These are phyloP conservation scores for Erpornis zantholeuca DNA, from an alignment of 2,113 vertebrate species.

Conservation along the genomic window DNA sequence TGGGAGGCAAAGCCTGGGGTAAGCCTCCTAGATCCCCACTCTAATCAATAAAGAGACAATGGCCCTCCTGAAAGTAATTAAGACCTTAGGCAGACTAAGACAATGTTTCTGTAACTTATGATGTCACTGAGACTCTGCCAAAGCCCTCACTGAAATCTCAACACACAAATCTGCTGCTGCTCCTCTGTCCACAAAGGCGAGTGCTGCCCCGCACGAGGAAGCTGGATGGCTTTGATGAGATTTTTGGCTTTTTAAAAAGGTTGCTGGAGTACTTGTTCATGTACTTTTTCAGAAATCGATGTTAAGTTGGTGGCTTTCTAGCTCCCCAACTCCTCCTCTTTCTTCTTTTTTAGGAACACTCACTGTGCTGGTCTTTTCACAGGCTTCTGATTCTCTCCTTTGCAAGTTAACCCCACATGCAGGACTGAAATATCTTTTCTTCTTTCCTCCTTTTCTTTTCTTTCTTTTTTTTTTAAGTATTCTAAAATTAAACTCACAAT, in stretches of 20 bases:
- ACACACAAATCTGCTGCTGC: neutral
- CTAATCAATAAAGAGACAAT: conserved; percentile 11
- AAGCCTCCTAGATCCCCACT: neutral
- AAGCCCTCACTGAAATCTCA: neutral
- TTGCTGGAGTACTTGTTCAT: neutral
- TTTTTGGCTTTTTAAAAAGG: neutral
- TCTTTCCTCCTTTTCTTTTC: neutral
- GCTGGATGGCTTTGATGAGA: neutral
- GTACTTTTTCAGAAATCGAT: neutral
- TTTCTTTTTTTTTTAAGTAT: neutral
- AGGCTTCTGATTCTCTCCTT: neutral
- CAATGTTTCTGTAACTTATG: conserved; percentile 21
- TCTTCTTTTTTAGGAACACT: neutral
- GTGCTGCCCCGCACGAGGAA: neutral
- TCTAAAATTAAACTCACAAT: conserved; percentile 11
- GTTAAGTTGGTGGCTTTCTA: neutral
- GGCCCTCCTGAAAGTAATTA: conserved; percentile 36
- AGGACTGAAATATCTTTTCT: neutral
- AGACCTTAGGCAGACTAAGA: conserved; percentile 12
- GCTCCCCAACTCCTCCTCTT: neutral
- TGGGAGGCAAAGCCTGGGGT: neutral
- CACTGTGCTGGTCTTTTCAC: neutral
- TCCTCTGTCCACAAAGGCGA: neutral
- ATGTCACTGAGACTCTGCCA: neutral
- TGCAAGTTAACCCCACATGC: neutral